Base-by-base conservation (phyloP, 2,113 vertebrate genomes). In the Nipponia nippon region DNA sequence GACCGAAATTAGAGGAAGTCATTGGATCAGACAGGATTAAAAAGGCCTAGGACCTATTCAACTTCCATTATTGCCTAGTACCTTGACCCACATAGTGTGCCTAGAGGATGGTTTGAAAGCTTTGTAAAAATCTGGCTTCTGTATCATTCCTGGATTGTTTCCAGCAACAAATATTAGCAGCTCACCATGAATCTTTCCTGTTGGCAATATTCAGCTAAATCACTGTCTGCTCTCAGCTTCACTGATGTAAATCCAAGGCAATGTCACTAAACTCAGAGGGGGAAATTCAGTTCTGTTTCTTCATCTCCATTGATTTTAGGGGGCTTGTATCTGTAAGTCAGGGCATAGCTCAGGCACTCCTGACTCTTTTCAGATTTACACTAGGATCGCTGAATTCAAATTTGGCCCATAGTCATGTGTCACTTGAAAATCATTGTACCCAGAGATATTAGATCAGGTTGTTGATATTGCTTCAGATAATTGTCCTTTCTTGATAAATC, bases 11-110 rank as follows among this genome's bases (percentile, higher is more conserved):
- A 55, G 22, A 88, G 53, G 65, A 89, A 92, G 77, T 59, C 25
- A 13, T 67, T 88, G 87, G 87, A 92, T 91, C 88, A 95, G 67
- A 94, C 59, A 69, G 89, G 55, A 83, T 89, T 95, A 94, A 44
- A 81, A 89, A 59, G 61, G 23, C 20, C 81, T 56, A 67, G 50
- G 46, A 82, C 38, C 17, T 52, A 27, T 91, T 67, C 20, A 11
- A 70, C 65, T 93, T 63, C 78, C 23, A 49, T 72, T 80, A 52
- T 56, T 90, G 46, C 34, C 11, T 87, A 32, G 42, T 55, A 93
- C 72, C 56, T 86, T 91, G 72, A 87, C 75, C 69, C 72, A 78
- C 38, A 75, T 18, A 81, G 6, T 32, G 15, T 75, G 56, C 62
- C 62, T 71, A 83, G 19, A 75, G 84, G 72, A 86, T 38, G 23